These are phyloP conservation scores for Himalopsyche tibetana DNA, from an alignment of 2,888 invertebrate species.

Conservation along the genomic window DNA sequence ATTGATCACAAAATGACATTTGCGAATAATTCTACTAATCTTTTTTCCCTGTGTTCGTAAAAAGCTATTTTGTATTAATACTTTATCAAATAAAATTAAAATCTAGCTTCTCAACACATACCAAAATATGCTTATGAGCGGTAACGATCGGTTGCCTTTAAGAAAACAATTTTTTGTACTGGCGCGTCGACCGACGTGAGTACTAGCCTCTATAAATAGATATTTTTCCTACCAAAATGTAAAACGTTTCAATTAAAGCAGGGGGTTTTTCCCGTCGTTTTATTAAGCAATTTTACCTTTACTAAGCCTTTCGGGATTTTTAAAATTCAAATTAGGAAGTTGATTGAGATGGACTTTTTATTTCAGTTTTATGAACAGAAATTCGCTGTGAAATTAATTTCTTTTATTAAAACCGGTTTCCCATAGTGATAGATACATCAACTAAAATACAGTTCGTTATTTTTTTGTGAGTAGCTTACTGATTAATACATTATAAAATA, in stretches of 20 bases:
- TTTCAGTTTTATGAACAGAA: background rate
- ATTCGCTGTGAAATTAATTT: no score
- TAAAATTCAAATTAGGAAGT: slow-evolving; percentile 31
- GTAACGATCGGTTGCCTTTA: background rate
- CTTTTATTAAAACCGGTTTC: no score
- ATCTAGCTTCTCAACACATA: no score
- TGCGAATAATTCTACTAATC: no score
- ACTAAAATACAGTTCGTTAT: no score
- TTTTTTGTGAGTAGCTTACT: no score
- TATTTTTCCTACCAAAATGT: slow-evolving; percentile 23
- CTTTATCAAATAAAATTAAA: no score
- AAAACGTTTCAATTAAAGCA: slow-evolving; percentile 37
- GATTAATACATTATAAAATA: no score
- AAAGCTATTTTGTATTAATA: no score
- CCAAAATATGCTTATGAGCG: background rate
- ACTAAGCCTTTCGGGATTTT: slow-evolving; percentile 26
- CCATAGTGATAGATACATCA: no score
- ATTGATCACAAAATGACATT: no score
- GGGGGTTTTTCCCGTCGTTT: slow-evolving; percentile 13
- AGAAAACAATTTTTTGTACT: background rate
- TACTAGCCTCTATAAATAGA: background rate
- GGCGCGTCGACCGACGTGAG: slow-evolving; percentile 16
- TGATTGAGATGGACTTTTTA: slow-evolving; percentile 22
- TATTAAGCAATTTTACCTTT: slow-evolving; percentile 36
- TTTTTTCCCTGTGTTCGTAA: no score